These are phyloP conservation scores for Melangyna quadrimaculata DNA, from an alignment of 2,888 invertebrate genomes.

Conservation along the genomic window DNA sequence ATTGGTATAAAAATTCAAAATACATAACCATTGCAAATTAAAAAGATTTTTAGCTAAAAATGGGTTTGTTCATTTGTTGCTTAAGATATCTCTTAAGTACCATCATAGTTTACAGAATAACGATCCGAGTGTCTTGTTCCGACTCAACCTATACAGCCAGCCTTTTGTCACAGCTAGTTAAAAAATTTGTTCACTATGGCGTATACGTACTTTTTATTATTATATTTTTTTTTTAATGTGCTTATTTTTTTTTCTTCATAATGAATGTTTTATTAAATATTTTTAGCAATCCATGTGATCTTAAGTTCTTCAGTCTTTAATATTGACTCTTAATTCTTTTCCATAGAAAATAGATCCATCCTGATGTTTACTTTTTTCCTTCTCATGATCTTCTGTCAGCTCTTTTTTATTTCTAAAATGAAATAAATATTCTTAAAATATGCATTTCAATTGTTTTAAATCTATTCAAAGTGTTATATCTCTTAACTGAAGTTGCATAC, in stretches of 20 bases:
- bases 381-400: neutral
- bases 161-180: no score
- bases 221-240: neutral
- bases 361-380: neutral
- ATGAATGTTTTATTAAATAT: neutral
- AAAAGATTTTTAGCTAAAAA: no score
- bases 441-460: neutral
- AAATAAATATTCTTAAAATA: neutral
- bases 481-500: conserved; percentile 6
- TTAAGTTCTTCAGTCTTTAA: no score
- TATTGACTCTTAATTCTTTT: no score
- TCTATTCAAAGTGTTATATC: neutral
- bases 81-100: no score
- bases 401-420: neutral
- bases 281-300: neutral
- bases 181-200: no score
- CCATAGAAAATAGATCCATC: neutral
- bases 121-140: no score
- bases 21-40: no score
- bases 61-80: no score
- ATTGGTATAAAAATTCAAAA: neutral
- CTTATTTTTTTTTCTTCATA: neutral
- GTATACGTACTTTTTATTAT: conserved; percentile 30
- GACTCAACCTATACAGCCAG: no score
- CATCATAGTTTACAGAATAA: no score